Evolutionary conservation across 2,888 invertebrate species (phyloP).

Genomic region (Sphaeridia pumilis): DNA sequence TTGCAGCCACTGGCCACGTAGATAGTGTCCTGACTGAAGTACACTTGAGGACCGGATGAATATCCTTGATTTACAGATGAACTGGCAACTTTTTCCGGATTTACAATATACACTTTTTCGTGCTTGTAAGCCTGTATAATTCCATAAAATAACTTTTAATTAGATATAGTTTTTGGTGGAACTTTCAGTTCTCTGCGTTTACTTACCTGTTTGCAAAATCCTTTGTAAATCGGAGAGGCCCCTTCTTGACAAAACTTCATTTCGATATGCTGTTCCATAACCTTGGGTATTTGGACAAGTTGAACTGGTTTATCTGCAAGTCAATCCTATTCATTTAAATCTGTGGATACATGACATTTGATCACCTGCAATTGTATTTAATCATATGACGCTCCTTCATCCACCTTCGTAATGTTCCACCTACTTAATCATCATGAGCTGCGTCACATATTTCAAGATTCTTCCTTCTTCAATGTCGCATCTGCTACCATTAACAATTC

Average conservation of each 20-base stretch:
- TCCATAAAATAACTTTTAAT: neutral
- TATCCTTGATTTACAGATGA: too few relatives aligned
- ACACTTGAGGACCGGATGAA: neutral
- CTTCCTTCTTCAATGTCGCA: too few relatives aligned
- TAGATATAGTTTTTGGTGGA: neutral
- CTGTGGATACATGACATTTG: too few relatives aligned
- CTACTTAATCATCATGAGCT: too few relatives aligned
- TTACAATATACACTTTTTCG: neutral
- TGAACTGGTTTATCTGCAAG: slow-evolving; percentile 6
- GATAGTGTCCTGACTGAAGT: neutral
- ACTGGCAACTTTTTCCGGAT: neutral
- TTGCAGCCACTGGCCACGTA: neutral
- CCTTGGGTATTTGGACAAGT: slow-evolving; percentile 6
- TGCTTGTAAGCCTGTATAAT: neutral
- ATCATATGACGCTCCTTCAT: neutral
- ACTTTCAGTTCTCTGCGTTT: neutral
- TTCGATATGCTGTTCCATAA: slow-evolving; percentile 8
- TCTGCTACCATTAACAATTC: too few relatives aligned
- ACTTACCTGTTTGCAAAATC: slow-evolving; percentile 10
- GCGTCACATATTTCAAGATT: too few relatives aligned
- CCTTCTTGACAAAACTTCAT: slow-evolving; percentile 4
- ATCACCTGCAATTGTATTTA: too few relatives aligned
- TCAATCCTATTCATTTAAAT: too few relatives aligned
- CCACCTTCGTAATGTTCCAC: neutral
- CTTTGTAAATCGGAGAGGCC: slow-evolving; percentile 6